A percentile compares a stretch with the other conserved stretches of the same genome.
Evolutionary conservation across 2,113 vertebrate species (phyloP).

Genomic region (Hippolais icterina): DNA sequence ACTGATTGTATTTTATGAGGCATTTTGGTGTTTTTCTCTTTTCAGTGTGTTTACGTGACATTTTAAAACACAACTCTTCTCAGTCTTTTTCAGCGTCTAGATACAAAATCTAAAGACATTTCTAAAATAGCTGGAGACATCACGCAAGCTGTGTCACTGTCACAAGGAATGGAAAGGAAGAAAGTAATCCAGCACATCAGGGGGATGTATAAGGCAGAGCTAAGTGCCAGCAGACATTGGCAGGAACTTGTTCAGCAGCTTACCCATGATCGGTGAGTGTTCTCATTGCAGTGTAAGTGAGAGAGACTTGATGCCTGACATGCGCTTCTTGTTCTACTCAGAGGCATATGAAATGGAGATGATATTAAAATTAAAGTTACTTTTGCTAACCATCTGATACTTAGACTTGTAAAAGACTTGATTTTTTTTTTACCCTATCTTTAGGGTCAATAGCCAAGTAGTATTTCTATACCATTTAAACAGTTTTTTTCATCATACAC

Average conservation of each 20-base stretch:
- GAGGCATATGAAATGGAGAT: not conserved
- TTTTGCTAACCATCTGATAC: not conserved
- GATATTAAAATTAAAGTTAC: not conserved
- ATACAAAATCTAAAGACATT: conserved; percentile 93
- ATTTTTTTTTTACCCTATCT: not conserved
- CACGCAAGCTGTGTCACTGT: conserved; percentile 93
- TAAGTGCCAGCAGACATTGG: conserved; percentile 95
- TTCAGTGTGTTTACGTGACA: not conserved
- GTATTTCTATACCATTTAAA: not conserved
- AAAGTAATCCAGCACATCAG: conserved; percentile 97
- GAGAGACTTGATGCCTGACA: not conserved
- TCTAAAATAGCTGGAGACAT: conserved; percentile 97
- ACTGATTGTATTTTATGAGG: not conserved
- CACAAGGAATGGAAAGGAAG: conserved; percentile 96
- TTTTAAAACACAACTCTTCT: not conserved
- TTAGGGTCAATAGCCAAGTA: not conserved
- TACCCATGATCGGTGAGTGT: conserved; percentile 87
- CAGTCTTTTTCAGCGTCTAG: conserved; percentile 94
- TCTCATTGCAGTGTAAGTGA: not conserved
- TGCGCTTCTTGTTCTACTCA: not conserved
- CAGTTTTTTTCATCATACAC: not conserved
- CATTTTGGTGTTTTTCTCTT: not conserved
- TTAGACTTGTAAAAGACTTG: not conserved
- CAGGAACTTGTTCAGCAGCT: conserved; percentile 95
- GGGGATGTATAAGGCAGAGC: conserved; percentile 90